Evolutionary conservation across 2,888 invertebrate genomes (phyloP), one percentile per base, ranked within the genome.

Genomic region (Heteromurus nitidus): DNA sequence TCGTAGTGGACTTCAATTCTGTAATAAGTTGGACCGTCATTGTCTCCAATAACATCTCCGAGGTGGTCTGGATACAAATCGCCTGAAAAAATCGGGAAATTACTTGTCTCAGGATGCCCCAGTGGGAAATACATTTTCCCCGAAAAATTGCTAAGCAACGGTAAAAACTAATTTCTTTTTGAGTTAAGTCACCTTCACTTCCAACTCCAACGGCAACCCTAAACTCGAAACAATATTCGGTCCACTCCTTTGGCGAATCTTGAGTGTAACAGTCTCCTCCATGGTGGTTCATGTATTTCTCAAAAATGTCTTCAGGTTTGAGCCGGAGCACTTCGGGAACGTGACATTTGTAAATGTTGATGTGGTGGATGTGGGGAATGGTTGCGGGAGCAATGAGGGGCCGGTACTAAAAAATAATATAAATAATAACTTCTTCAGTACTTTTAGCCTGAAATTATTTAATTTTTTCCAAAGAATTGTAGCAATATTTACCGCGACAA

Each of bases 281-380:
- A 22, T 92, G 91, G 5, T 93, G 92, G 53, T 92, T 92, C 0
- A 93, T 91, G 91, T 93, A 94, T 16, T 92, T 94, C 93, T 92
- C 93, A 93, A 90, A 88, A 53, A 89, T 88, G 30, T 83, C 67
- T 18, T 82, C 69, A 5, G 11, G 3, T 3, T 18, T 11, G 9
- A 9, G 7, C 11, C 50, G 11, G 3, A 55, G 84, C 60, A 5
- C 16, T 20, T 3, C 84, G 3, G 85, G 82, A 9, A 81, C 79
- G 20, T 58, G 70, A 88, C 96, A 97, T 88, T 95, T 95, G 89
- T 95, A 96, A 64, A 97, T 89, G 65, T 96, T 93, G 92, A 96
- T 94, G 88, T 96, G 96, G 89, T 96, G 96, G 0, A 96, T 94
- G 74, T 94, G 90, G 0, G 91, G 92, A 80, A 91, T 91, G 80